Percentiles rank a stretch among this genome's conserved stretches.
Evolutionary conservation across 2,113 vertebrate genomes (phyloP).

Genomic region (chimpanzee (Pan troglodytes)): NHGRI_mPanTro3-v2.1_pri NC_072414.2:8325001-8325500

Average conservation of each 20-base stretch:
- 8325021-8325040: slow-evolving; percentile 41
- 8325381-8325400: not conserved
- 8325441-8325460: not conserved
- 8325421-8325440: not conserved
- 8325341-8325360: fast-evolving
- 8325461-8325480: not conserved
- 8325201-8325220: not conserved
- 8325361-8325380: not conserved
- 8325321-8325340: not conserved
- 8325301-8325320: not conserved
- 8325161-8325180: not conserved
- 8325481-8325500: not conserved
- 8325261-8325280: not conserved
- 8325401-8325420: not conserved
- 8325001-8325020: slow-evolving; percentile 10
- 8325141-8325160: not conserved
- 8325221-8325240: not conserved
- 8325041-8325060: slow-evolving; percentile 46
- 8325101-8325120: not conserved
- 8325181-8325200: not conserved
- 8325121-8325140: slow-evolving; percentile 10
- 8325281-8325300: not conserved
- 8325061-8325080: slow-evolving; percentile 20
- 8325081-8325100: not conserved
- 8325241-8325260: not conserved